Base-by-base conservation (phyloP, 2,888 invertebrate genomes). In the Synergus japonicus region DNA sequence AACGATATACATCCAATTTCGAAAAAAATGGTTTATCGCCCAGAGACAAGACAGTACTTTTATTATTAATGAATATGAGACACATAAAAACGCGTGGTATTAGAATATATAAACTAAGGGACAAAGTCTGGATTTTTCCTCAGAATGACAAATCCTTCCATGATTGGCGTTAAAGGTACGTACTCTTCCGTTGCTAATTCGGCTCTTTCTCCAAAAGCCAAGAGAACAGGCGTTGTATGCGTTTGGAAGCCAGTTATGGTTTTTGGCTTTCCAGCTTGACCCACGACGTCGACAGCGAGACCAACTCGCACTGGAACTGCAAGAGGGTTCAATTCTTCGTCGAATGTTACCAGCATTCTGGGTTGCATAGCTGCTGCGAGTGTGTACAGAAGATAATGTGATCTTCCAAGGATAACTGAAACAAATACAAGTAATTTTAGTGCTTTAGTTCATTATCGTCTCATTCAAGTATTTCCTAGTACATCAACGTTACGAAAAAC, bases 241-340 rank as follows among this genome's bases (percentile, higher is more conserved):
- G 99, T 99, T 93, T 99, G 99, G 89, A 99, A 99, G 54, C 99
- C 99, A 3, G 99, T 99, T 85, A 99, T 99, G 0, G 99, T 99
- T 93, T 99, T 99, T 0, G 99, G 99, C 87, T 99, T 99, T 65
- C 99, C 99, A 0, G 99, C 99, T 93, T 99, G 99, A 1, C 99
- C 99, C 43, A 99, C 99, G 8, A 99, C 98, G 93, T 99, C 99
- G 10, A 99, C 99, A 65, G 99, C 99, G 94, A 97, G 95, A 89
- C 97, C 97, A 73, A 97, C 97, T 83, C 97, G 95, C 0, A 99
- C 99, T 78, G 97, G 97, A 22, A 98, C 98, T 82, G 98, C 97
- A 83, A 99, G 93, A 81, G 99, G 98, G 92, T 97, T 97, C 78
- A 99, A 94, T 87, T 98, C 97, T 91, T 99, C 98, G 92, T 99